Evolutionary conservation across 2,113 vertebrate genomes (phyloP).

Genomic region (Nothocercus julius): DNA sequence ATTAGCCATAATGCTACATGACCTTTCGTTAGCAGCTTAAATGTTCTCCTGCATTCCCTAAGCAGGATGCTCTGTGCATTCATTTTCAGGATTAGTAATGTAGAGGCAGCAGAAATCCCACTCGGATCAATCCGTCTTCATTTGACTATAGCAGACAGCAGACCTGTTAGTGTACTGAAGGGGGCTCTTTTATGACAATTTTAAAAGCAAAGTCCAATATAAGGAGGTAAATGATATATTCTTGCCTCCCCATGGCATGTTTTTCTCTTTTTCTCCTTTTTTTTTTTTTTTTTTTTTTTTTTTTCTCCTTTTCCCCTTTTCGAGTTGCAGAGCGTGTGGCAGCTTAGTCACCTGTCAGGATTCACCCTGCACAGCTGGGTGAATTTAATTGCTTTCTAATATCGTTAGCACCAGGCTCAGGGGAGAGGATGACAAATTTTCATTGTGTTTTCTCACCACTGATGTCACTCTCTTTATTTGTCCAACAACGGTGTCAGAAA

Average conservation of each 20-base stretch:
- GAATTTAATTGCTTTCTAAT: neutral
- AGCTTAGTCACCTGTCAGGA: too few species aligned
- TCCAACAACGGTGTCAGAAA: neutral
- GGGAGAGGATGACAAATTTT: neutral
- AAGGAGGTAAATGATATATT: neutral
- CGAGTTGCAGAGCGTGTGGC: too few species aligned
- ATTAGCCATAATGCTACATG: neutral
- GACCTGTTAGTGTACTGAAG: neutral
- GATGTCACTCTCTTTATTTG: neutral
- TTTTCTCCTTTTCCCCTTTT: too few species aligned
- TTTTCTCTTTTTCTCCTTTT: neutral
- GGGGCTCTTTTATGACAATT: neutral
- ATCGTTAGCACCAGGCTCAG: neutral
- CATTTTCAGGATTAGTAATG: neutral
- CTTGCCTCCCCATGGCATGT: neutral
- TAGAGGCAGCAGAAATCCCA: constrained; percentile 32
- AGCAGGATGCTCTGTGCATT: neutral
- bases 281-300: too few species aligned
- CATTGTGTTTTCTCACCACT: neutral
- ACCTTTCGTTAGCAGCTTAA: neutral
- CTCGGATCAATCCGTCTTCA: neutral
- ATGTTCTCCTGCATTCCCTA: neutral
- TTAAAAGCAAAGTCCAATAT: neutral
- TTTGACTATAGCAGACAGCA: neutral
- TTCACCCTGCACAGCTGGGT: neutral